Percentiles rank a stretch among this genome's conserved stretches.
These are phyloP conservation scores for Neoaliturus tenellus DNA, from an alignment of 2,888 invertebrate species.

Conservation along the genomic window DNA sequence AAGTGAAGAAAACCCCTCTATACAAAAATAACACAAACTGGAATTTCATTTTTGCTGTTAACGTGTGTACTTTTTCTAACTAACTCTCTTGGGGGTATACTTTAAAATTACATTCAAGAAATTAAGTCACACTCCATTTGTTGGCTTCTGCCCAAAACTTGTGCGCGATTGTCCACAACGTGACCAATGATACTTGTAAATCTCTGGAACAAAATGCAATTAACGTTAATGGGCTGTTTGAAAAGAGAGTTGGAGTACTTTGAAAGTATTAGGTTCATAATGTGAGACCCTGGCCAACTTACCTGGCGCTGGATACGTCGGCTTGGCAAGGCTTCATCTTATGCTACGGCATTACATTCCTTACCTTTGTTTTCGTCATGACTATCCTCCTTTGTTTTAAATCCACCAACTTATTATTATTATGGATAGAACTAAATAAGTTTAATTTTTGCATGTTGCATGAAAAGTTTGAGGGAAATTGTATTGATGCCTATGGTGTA, in stretches of 20 bases:
- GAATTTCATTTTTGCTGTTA: too few species aligned
- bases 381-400: background rate
- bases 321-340: background rate
- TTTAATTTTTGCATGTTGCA: too few species aligned
- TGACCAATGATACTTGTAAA: background rate
- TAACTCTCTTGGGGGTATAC: too few species aligned
- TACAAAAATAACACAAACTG: too few species aligned
- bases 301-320: background rate
- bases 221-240: constrained; percentile 12
- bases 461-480: too few species aligned
- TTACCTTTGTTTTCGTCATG: background rate
- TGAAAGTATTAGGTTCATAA: background rate
- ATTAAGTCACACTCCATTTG: background rate
- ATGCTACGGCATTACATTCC: background rate
- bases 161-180: background rate
- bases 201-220: constrained; percentile 2
- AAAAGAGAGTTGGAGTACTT: background rate
- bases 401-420: too few species aligned
- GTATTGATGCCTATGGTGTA: too few species aligned
- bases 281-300: constrained; percentile 6
- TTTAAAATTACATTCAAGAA: too few species aligned
- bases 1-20: too few species aligned
- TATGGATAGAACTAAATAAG: too few species aligned
- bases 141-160: background rate
- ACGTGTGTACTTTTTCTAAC: too few species aligned